phyloP scores from a whole-genome alignment of 2,113 vertebrate genomes.

The Brachionichthys hirsutus region DNA sequence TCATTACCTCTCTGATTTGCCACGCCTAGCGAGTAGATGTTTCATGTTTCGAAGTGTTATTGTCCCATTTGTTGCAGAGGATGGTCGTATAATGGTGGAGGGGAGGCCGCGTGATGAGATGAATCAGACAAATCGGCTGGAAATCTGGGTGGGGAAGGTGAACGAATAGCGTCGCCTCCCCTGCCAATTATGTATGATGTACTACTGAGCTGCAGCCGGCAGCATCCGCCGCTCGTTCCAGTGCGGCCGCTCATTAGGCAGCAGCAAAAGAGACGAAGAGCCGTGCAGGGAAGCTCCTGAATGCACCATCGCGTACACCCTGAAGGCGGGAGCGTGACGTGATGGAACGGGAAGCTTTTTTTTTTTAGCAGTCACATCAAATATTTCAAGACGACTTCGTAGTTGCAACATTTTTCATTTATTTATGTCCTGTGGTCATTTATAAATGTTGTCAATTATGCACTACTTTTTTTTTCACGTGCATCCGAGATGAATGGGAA shows the following conservation, averaged over 20 bases:
- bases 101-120: conserved; percentile 14
- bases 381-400: background rate
- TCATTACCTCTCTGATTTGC: conserved; percentile 46
- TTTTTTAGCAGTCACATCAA: conserved; percentile 1
- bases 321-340: background rate
- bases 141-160: conserved; percentile 30
- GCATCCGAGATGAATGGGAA: background rate
- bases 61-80: conserved; percentile 8
- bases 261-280: conserved; percentile 1
- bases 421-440: background rate
- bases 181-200: conserved; percentile 39
- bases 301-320: conserved; percentile 1
- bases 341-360: background rate
- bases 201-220: conserved; percentile 52
- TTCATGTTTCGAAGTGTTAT: conserved; percentile 24
- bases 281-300: conserved; percentile 3
- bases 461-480: background rate
- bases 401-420: background rate
- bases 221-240: conserved; percentile 54
- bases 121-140: conserved; percentile 20
- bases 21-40: conserved; percentile 40
- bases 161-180: conserved; percentile 45
- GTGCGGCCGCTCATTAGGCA: conserved; percentile 62
- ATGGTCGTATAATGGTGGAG: background rate
- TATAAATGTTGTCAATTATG: background rate